Percentiles rank a stretch among this genome's conserved stretches.
Conservation (phyloP, 2,797 vertebrate species). For the Eutrigla gurnardus region DNA sequence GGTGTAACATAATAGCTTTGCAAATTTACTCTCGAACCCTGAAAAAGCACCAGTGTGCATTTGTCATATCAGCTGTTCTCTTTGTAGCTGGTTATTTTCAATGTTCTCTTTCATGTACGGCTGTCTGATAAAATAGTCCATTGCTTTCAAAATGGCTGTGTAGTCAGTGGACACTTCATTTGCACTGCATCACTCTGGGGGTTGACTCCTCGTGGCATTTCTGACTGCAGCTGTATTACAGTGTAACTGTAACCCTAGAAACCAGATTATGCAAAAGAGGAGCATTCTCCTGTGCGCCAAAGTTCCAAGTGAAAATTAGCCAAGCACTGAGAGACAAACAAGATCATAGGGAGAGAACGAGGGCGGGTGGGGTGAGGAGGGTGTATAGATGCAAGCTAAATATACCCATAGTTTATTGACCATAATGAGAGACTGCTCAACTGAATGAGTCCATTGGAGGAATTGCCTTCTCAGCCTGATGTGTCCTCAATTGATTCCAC, state of each 20-base stretch:
- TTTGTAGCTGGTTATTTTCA: not conserved
- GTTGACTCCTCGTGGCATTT: conserved; percentile 39
- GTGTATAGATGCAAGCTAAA: conserved; percentile 54
- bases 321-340: conserved; percentile 59
- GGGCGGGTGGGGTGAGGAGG: not conserved
- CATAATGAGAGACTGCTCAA: conserved; percentile 54
- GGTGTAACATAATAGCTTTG: conserved; percentile 5
- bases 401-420: conserved; percentile 64
- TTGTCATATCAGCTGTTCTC: conserved; percentile 18
- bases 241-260: conserved; percentile 58
- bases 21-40: conserved; percentile 24
- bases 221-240: conserved; percentile 58
- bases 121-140: conserved; percentile 25
- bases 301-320: conserved; percentile 72
- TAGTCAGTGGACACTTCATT: conserved; percentile 57
- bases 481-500: conserved; percentile 39
- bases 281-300: conserved; percentile 63
- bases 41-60: not conserved
- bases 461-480: conserved; percentile 36
- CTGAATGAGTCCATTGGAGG: conserved; percentile 44
- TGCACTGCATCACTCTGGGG: conserved; percentile 47
- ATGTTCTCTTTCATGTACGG: conserved; percentile 18
- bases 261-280: conserved; percentile 71
- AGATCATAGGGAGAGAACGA: conserved; percentile 50
- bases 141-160: conserved; percentile 36